Evolutionary conservation across 2,113 vertebrate genomes (phyloP).

Genomic region (Anser brachyrhynchus): DNA sequence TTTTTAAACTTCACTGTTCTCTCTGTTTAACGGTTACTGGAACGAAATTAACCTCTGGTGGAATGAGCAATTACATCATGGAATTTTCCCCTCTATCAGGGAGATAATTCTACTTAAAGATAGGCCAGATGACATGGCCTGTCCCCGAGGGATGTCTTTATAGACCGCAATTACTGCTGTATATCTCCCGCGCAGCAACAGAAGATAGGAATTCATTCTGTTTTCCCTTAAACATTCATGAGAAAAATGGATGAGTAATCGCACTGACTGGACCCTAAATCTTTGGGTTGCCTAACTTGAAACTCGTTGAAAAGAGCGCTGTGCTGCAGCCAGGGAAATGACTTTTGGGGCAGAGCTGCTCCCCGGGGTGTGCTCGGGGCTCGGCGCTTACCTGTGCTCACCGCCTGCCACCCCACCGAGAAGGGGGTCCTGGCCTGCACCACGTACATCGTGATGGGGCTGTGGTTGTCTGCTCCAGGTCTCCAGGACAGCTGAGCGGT

Average conservation of each 20-base stretch:
- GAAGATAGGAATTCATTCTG: conserved; percentile 32
- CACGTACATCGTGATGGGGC: conserved; percentile 91
- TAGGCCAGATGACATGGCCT: background rate
- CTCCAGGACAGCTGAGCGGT: conserved; percentile 96
- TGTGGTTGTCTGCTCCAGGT: conserved; percentile 95
- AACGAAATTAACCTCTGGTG: conserved; percentile 10
- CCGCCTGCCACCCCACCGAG: conserved; percentile 97
- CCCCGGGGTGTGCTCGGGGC: background rate
- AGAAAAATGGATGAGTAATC: conserved; percentile 54
- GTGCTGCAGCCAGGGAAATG: background rate
- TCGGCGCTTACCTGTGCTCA: conserved; percentile 90
- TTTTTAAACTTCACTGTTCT: background rate
- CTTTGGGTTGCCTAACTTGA: conserved; percentile 15
- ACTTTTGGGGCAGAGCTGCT: background rate
- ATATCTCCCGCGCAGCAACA: conserved; percentile 6
- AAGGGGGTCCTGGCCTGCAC: conserved; percentile 96
- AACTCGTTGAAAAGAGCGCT: background rate
- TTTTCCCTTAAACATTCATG: conserved; percentile 59
- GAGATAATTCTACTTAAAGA: conserved; percentile 52
- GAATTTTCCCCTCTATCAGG: conserved; percentile 16
- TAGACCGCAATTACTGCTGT: conserved; percentile 50
- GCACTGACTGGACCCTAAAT: background rate
- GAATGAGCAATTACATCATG: conserved; percentile 35
- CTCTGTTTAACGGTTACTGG: background rate
- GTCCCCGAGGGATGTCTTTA: conserved; percentile 59